These are phyloP conservation scores for Hydropotes inermis DNA, from an alignment of 2,113 vertebrate genomes.

Conservation along the genomic window DNA sequence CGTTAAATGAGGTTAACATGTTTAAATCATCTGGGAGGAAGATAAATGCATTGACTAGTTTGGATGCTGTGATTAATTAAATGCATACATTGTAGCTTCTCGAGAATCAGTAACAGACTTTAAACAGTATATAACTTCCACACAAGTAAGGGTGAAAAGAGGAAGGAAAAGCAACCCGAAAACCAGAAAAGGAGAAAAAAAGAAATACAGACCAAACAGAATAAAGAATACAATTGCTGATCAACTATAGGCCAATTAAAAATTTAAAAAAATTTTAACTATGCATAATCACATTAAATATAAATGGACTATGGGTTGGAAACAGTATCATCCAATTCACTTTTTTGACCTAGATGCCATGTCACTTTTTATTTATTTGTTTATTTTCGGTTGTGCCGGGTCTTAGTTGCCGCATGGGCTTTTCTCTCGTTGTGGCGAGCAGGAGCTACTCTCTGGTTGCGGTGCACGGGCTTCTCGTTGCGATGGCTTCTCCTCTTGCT, in stretches of 20 bases:
- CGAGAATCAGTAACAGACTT: neutral
- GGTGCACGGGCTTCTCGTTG: neutral
- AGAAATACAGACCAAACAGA: neutral
- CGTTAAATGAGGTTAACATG: neutral
- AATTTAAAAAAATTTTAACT: neutral
- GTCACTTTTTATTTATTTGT: neutral
- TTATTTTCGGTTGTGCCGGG: neutral
- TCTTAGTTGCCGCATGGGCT: rapidly evolving
- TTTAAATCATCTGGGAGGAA: neutral
- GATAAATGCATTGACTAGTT: neutral
- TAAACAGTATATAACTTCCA: neutral
- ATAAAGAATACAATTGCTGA: neutral
- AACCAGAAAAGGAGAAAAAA: neutral
- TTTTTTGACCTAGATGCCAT: neutral
- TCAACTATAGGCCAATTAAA: neutral
- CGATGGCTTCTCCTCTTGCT: neutral
- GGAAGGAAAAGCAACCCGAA: neutral
- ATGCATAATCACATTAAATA: neutral
- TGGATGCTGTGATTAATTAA: neutral
- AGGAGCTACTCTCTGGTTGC: neutral
- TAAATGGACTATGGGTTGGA: neutral
- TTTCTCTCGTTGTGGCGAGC: neutral
- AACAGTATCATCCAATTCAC: neutral
- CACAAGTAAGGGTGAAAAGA: neutral
- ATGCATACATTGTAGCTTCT: neutral